Percentiles rank a stretch among this genome's conserved stretches.
Evolutionary conservation across 2,888 invertebrate genomes (phyloP).

Genomic region (Drosophila tripunctata): DNA sequence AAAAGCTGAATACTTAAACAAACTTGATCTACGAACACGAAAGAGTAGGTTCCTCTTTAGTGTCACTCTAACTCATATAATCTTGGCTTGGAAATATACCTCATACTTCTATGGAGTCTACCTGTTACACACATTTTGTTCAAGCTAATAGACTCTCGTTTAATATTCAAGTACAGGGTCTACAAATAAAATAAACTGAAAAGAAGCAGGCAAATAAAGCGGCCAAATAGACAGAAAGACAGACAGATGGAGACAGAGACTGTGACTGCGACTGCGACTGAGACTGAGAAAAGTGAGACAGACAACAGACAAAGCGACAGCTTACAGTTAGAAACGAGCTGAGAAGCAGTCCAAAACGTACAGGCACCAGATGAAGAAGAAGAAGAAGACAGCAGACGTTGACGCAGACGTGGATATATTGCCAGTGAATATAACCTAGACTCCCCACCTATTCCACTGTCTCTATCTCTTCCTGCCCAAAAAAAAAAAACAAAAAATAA

Average conservation of each 20-base stretch:
- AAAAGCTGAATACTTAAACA: too few species aligned
- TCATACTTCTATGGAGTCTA: too few species aligned
- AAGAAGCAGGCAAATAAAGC: constrained; percentile 54
- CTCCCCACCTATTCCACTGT: background rate
- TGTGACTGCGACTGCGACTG: background rate
- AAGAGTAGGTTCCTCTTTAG: too few species aligned
- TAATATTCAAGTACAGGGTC: background rate
- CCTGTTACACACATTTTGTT: too few species aligned
- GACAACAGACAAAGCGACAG: constrained; percentile 49
- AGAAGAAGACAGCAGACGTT: constrained; percentile 60
- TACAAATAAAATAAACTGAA: constrained; percentile 37
- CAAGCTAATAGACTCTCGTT: too few species aligned
- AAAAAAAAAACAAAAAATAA: constrained; percentile 7
- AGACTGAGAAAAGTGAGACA: constrained; percentile 16
- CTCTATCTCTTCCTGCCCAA: constrained; percentile 13
- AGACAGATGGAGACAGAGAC: background rate
- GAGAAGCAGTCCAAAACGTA: background rate
- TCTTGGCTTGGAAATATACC: too few species aligned
- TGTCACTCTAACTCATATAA: too few species aligned
- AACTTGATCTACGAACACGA: background rate
- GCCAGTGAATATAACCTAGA: constrained; percentile 29
- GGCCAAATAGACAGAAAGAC: constrained; percentile 50
- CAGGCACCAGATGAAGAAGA: background rate
- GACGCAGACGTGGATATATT: constrained; percentile 77
- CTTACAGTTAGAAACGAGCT: constrained; percentile 50